phyloP scores from a whole-genome alignment of 2,797 vertebrate genomes.

The Clarias platycephalus region DNA sequence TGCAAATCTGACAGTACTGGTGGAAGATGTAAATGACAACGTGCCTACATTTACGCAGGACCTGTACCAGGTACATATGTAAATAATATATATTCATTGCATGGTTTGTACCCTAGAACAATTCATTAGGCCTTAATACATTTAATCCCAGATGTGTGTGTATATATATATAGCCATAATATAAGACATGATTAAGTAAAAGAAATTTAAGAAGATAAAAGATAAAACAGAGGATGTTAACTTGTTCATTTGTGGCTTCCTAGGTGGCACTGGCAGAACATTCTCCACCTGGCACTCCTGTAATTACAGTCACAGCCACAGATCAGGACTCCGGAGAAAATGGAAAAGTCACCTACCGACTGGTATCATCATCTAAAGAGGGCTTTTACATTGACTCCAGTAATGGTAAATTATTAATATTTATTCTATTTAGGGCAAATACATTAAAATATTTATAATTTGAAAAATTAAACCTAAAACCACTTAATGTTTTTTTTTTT shows the following conservation, averaged over 20 bases:
- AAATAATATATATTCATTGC: not conserved
- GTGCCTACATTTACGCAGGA: constrained; percentile 85
- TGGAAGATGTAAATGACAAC: constrained; percentile 96
- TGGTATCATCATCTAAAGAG: constrained; percentile 79
- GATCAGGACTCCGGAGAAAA: constrained; percentile 91
- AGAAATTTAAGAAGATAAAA: not conserved
- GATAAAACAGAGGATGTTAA: constrained; percentile 5
- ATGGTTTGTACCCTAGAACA: not conserved
- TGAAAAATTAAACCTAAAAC: not conserved
- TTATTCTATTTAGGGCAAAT: not conserved
- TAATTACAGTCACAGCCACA: constrained; percentile 90
- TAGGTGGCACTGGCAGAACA: constrained; percentile 89
- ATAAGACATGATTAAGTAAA: not conserved
- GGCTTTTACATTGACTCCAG: constrained; percentile 85
- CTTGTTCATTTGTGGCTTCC: constrained; percentile 33
- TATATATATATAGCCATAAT: no score
- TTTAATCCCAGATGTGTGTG: not conserved
- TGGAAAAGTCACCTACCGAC: constrained; percentile 84
- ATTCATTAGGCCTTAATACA: not conserved
- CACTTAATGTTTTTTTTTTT: not conserved
- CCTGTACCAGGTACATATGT: constrained; percentile 85
- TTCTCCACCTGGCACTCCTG: constrained; percentile 81
- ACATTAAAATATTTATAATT: not conserved
- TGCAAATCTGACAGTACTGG: constrained; percentile 88
- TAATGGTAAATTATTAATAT: constrained; percentile 78